These are phyloP conservation scores for Bradypodion ventrale DNA, from an alignment of 2,797 vertebrate genomes.

Conservation along the genomic window DNA sequence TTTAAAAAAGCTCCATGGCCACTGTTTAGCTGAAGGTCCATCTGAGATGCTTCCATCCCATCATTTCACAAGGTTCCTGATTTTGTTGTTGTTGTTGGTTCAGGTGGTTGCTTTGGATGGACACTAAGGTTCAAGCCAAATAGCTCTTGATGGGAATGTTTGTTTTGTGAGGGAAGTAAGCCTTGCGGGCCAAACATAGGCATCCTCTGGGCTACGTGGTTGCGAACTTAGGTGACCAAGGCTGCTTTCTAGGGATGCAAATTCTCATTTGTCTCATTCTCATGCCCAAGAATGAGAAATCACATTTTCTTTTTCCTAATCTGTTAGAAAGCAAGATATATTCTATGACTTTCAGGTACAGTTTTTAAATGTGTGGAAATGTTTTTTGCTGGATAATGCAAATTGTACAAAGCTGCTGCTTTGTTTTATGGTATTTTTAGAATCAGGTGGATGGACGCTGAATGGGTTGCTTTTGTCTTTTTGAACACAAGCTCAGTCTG, in stretches of 20 bases:
- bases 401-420: too few species aligned
- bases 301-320: too few species aligned
- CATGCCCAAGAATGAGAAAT: too few species aligned
- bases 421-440: too few species aligned
- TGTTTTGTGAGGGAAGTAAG: not conserved
- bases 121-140: not conserved
- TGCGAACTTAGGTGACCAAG: not conserved
- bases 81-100: not conserved
- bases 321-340: too few species aligned
- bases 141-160: not conserved
- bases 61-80: not conserved
- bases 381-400: too few species aligned
- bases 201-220: not conserved
- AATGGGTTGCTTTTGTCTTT: too few species aligned
- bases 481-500: too few species aligned
- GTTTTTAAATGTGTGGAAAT: too few species aligned
- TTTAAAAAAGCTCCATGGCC: not conserved
- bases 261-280: too few species aligned
- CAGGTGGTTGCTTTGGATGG: not conserved
- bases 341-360: too few species aligned
- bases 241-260: not conserved
- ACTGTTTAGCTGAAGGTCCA: not conserved
- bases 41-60: not conserved
- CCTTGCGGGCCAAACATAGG: not conserved
- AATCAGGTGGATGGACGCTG: too few species aligned